Evolutionary conservation across 1,140 invertebrate genomes (phyloP), one percentile per base, ranked within the genome.

Genomic region (Drosophila tani): DNA sequence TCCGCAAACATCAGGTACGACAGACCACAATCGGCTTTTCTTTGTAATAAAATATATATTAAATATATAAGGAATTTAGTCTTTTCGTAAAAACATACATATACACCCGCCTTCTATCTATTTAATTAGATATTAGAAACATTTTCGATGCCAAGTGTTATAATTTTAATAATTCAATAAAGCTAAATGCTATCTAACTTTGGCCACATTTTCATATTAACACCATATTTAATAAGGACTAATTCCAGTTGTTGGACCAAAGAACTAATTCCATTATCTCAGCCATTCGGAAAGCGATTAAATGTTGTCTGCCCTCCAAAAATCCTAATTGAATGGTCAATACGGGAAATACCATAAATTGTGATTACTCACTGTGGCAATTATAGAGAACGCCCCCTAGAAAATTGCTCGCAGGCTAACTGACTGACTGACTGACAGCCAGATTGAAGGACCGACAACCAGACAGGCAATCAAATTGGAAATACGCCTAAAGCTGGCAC

Each of bases 291-390:
- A 46, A 32, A 51, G 21, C 40, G 43, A 46, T 43, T 38, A 58
- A 76, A 76, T 35, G 50, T 53, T 41, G 14, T 38, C 19, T 45
- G 29, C 40, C 66, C 5, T n/a, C 11, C 15, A 47, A 55, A 70
- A 69, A 35, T 21, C n/a, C 29, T 46, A 60, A 71, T 60, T 71
- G 24, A 50, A 60, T 29, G 21, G 12, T 27, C 27, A 58, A 32
- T 50, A 46, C 32, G 62, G 65, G 41, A 73, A 71, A 73, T 62
- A 57, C 46, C 47, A 27, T 56, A 67, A 81, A 77, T 75, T 60
- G 45, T 46, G 65, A 49, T 70, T 67, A 49, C 71, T 55, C 21
- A 47, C 59, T 58, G 9, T 38, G 63, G 55, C 49, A 76, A 59
- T 77, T 76, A 67, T 35, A 15, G 17, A 19, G 17, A 75, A 11